Base-by-base conservation (phyloP, 2,888 invertebrate genomes). In the Cephus sareptanus region DNA sequence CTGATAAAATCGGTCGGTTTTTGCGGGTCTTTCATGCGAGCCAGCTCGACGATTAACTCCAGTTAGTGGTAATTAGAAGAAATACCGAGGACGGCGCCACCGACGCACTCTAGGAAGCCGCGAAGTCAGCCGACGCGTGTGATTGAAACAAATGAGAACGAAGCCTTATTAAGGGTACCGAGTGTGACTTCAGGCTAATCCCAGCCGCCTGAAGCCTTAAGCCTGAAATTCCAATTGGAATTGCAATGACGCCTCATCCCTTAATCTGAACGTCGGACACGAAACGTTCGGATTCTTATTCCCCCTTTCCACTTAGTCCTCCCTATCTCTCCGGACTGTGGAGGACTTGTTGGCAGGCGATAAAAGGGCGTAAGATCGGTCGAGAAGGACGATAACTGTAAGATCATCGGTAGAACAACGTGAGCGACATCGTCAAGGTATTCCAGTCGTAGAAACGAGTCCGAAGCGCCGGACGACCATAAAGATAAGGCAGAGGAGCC, bases 21-120 rank as follows among this genome's bases (percentile, higher is more conserved):
- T 74, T 74, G 74, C 74, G 31, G 74, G 30, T 34, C 34, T 34
- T 34, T 74, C 74, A 13, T 35, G 30, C 23, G 34, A 30, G 74
- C 35, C 74, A 34, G 35, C 74, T 30, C 74, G 74, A 30, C 74
- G 33, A 82, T 87, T 83, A 83, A 80, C 83, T 81, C 81, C 85
- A 86, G 86, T 87, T 88, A 87, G 84, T 79, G 81, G 80, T 88
- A 87, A 89, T 88, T 89, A 88, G 85, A 84, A 84, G 85, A 84
- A 83, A 86, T 81, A 83, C 79, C 82, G 82, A 81, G 82, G 79
- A 77, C 83, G 83, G 81, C 83, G 86, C 83, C 86, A 81, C 82
- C 81, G 85, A 85, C 23, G 23, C 2, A 23, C 23, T 56, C 56
- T 56, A 56, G 56, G 23, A 56, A 40, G 15, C 15, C 6, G 40